phyloP scores from a whole-genome alignment of 1,140 invertebrate species.

The Papilio polyxenes region DNA sequence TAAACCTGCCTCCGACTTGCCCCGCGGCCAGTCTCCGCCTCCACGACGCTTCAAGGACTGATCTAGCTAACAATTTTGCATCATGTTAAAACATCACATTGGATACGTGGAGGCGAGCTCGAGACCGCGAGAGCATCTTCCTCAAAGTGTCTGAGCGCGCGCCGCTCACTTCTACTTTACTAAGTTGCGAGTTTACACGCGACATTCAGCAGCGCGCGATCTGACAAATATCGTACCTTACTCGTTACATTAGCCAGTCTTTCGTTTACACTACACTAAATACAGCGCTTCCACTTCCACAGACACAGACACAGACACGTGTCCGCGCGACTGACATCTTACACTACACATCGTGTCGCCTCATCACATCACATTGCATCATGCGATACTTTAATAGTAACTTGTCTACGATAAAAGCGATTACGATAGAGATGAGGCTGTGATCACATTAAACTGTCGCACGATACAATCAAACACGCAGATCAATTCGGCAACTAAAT shows the following conservation, averaged over 20 bases:
- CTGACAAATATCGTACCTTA: slow-evolving; percentile 40
- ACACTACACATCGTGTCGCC: background rate
- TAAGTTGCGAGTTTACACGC: background rate
- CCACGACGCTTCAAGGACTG: too few species aligned
- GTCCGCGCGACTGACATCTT: background rate
- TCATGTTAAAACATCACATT: too few species aligned
- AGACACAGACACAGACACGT: background rate
- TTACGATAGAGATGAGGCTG: background rate
- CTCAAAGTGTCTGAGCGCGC: background rate
- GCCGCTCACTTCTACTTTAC: too few species aligned
- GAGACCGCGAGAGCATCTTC: background rate
- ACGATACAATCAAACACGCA: background rate
- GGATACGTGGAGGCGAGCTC: background rate
- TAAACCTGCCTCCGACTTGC: slow-evolving; percentile 59
- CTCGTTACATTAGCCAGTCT: slow-evolving; percentile 76
- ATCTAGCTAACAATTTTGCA: too few species aligned
- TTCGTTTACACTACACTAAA: slow-evolving; percentile 76
- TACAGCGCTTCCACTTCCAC: slow-evolving; percentile 29
- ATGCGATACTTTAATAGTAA: background rate
- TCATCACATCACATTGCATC: background rate
- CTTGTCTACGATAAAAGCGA: background rate
- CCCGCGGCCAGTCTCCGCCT: background rate
- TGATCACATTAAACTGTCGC: background rate
- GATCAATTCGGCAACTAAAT: too few species aligned
- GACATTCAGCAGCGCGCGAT: background rate